Percentiles rank a stretch among this genome's conserved stretches.
Conservation (phyloP, 2,113 vertebrate species). For the Tenrec ecaudatus region DNA sequence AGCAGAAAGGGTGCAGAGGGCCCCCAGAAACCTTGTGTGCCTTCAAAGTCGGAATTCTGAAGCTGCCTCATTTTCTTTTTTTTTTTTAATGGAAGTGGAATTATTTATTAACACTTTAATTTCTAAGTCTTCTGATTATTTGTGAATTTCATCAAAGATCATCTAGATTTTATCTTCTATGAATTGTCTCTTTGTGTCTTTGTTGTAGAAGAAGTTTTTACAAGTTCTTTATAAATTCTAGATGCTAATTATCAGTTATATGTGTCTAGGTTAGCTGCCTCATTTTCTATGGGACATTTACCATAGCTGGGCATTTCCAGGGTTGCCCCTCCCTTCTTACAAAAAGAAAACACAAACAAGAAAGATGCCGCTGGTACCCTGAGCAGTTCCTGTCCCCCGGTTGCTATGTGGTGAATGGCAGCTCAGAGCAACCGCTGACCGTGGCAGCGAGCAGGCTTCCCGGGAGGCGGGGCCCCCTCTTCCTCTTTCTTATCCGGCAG, state of each 20-base stretch:
- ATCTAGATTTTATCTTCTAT: neutral
- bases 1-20: neutral
- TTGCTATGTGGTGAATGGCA: neutral
- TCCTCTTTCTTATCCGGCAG: neutral
- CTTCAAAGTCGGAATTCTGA: constrained; percentile 39
- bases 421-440: neutral
- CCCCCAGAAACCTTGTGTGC: neutral
- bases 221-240: neutral
- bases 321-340: neutral
- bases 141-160: constrained; percentile 14
- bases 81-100: constrained; percentile 2
- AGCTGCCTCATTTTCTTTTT: constrained; percentile 34
- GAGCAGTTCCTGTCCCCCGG: neutral
- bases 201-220: no score
- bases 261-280: neutral
- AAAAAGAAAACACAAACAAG: no score
- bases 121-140: constrained; percentile 47
- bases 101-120: constrained; percentile 24
- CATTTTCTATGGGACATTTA: neutral
- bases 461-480: neutral
- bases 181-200: neutral
- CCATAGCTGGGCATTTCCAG: neutral
- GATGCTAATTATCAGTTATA: neutral
- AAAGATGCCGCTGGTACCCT: no score
- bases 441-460: neutral